Percentiles rank a stretch among this genome's conserved stretches.
Evolutionary conservation across 2,797 vertebrate genomes (phyloP).

Genomic region (Rhyacichthys aspro): DNA sequence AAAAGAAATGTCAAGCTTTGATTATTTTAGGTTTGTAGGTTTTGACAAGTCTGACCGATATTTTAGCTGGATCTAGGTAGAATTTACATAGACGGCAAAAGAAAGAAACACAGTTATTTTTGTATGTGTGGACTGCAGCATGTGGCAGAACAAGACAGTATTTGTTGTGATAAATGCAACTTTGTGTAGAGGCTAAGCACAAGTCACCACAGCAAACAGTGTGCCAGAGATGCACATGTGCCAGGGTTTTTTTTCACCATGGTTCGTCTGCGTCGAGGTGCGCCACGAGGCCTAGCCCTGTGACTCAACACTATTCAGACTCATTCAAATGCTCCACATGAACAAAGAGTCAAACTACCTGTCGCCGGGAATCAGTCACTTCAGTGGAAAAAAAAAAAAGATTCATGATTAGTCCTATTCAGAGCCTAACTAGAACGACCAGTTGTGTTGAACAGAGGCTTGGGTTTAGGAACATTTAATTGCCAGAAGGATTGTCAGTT

Average conservation of each 20-base stretch:
- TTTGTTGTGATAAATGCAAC: constrained; percentile 42
- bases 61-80: no score
- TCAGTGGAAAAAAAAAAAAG: constrained; percentile 9
- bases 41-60: no score
- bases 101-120: constrained; percentile 16
- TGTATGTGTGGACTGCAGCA: constrained; percentile 14
- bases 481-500: neutral
- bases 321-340: constrained; percentile 29
- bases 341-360: constrained; percentile 44
- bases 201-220: constrained; percentile 10
- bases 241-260: constrained; percentile 54
- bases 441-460: constrained; percentile 24
- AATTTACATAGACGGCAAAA: neutral
- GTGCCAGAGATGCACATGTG: constrained; percentile 32
- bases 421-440: constrained; percentile 43
- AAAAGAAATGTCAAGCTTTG: constrained; percentile 1
- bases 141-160: constrained; percentile 39
- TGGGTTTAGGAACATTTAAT: neutral
- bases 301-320: constrained; percentile 58
- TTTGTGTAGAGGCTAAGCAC: constrained; percentile 29
- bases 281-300: constrained; percentile 39
- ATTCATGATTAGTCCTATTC: constrained; percentile 45
- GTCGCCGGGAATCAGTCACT: constrained; percentile 23
- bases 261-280: constrained; percentile 33
- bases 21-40: no score